phyloP scores from a whole-genome alignment of 2,888 invertebrate genomes.

The Tetrapedia diversipes region DNA sequence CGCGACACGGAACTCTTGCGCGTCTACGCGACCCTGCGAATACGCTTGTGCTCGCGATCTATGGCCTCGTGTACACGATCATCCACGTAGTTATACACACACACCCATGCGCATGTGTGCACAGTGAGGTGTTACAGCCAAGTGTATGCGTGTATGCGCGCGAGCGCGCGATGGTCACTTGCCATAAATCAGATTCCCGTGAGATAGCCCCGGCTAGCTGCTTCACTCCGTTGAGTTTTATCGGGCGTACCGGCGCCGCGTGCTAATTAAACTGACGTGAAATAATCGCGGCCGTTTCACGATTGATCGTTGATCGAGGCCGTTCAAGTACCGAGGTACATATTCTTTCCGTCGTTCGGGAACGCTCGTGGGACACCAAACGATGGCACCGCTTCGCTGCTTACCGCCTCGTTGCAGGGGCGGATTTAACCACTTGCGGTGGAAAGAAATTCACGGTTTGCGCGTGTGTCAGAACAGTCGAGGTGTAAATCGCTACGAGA shows the following conservation, averaged over 20 bases:
- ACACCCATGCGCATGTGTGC: too few species aligned
- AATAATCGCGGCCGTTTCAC: constrained; percentile 81
- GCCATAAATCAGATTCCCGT: constrained; percentile 82
- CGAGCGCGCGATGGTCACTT: constrained; percentile 74
- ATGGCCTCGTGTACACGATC: constrained; percentile 28
- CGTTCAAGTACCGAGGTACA: constrained; percentile 68
- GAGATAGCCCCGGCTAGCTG: constrained; percentile 80
- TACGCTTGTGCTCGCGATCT: constrained; percentile 53
- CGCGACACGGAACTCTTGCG: background rate
- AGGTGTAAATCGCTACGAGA: background rate
- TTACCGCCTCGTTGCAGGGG: too few species aligned
- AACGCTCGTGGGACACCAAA: constrained; percentile 35
- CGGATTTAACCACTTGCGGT: too few species aligned
- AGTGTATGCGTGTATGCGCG: too few species aligned
- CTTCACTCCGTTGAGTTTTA: constrained; percentile 80
- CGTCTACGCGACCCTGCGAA: constrained; percentile 24
- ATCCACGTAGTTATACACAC: constrained; percentile 39
- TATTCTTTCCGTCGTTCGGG: constrained; percentile 44
- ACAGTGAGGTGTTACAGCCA: too few species aligned
- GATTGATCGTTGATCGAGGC: constrained; percentile 82
- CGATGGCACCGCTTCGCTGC: too few species aligned
- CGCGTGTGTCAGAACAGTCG: too few species aligned
- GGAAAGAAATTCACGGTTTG: too few species aligned
- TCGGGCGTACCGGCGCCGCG: constrained; percentile 80
- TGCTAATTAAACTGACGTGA: constrained; percentile 83